phyloP scores from a whole-genome alignment of 2,797 vertebrate species.

The Triplophysa yarkandensis region DNA sequence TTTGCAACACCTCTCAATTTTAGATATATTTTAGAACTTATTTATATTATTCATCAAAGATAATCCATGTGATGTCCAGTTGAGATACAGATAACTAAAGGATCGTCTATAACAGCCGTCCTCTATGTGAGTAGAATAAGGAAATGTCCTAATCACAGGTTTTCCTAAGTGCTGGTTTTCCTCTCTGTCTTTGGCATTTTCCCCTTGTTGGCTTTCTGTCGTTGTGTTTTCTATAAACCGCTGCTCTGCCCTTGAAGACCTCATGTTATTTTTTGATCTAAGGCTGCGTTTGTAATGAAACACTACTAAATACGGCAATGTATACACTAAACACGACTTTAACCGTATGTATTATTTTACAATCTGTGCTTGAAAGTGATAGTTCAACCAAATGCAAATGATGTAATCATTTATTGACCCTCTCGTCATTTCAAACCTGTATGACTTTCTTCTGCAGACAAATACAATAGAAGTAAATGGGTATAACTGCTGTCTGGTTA shows the following conservation, averaged over 20 bases:
- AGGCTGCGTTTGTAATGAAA: slow-evolving; percentile 33
- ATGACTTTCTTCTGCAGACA: too few relatives aligned
- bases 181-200: slow-evolving; percentile 10
- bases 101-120: slow-evolving; percentile 11
- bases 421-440: too few relatives aligned
- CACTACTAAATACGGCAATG: slow-evolving; percentile 5
- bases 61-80: not conserved
- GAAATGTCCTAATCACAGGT: slow-evolving; percentile 32
- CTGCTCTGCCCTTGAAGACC: slow-evolving; percentile 15
- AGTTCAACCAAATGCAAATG: too few relatives aligned
- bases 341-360: not conserved
- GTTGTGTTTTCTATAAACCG: slow-evolving; percentile 13
- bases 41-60: too few relatives aligned
- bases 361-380: not conserved
- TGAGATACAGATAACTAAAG: slow-evolving; percentile 22
- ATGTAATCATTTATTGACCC: too few relatives aligned
- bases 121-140: slow-evolving; percentile 6
- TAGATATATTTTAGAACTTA: not conserved
- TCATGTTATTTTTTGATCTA: slow-evolving; percentile 18
- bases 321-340: not conserved
- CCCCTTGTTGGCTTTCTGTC: slow-evolving; percentile 12
- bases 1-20: slow-evolving; percentile 48
- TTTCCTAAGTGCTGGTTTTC: slow-evolving; percentile 40
- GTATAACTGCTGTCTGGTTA: too few relatives aligned
- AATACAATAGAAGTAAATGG: too few relatives aligned